Evolutionary conservation across 1,140 invertebrate genomes (phyloP).

Genomic region (Mya arenaria): DNA sequence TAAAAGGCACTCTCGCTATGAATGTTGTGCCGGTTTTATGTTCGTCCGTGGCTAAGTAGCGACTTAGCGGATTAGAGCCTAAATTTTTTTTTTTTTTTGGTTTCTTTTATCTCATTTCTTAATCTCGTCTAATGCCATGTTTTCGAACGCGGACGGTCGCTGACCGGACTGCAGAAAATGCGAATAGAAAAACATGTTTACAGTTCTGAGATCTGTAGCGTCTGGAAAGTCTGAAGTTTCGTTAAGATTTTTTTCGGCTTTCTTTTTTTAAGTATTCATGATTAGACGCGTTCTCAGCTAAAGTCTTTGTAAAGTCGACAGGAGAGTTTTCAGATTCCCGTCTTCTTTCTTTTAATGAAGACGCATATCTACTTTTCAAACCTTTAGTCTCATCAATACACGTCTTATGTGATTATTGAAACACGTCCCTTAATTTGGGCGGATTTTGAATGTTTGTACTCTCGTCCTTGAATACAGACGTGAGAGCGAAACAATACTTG

Average conservation of each 20-base stretch:
- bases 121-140: background rate
- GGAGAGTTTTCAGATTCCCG: constrained; percentile 7
- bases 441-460: background rate
- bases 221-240: too few species aligned
- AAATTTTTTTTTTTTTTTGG: background rate
- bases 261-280: background rate
- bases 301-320: background rate
- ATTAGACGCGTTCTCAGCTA: background rate
- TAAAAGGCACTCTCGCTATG: too few species aligned
- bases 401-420: too few species aligned
- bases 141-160: background rate
- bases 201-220: too few species aligned
- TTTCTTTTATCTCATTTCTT: background rate
- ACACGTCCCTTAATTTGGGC: background rate
- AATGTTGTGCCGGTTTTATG: too few species aligned
- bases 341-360: background rate
- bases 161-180: background rate
- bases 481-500: constrained; percentile 1
- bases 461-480: background rate
- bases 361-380: too few species aligned
- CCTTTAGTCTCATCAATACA: too few species aligned
- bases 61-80: too few species aligned
- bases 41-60: too few species aligned
- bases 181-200: background rate
- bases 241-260: too few species aligned